Evolutionary conservation across 2,888 invertebrate genomes (phyloP).

Genomic region (Venusia cambrica): DNA sequence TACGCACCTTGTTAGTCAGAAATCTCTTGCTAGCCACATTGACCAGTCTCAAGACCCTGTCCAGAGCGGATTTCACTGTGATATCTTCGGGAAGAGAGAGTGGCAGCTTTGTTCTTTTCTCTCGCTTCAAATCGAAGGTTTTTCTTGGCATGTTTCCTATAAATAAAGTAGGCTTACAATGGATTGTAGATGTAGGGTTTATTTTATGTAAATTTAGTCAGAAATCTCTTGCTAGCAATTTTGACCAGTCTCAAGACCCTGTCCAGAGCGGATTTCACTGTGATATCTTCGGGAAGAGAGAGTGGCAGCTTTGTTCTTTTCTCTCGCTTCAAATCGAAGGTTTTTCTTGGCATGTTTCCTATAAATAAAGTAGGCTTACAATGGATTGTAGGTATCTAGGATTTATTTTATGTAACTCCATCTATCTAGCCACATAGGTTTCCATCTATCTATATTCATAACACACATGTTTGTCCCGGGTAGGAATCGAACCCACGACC

Average conservation of each 20-base stretch:
- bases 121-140: constrained; percentile 83
- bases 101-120: constrained; percentile 66
- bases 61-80: constrained; percentile 85
- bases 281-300: constrained; percentile 77
- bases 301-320: constrained; percentile 72
- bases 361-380: too few relatives aligned
- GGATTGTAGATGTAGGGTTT: too few relatives aligned
- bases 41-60: constrained; percentile 91
- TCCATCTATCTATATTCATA: too few relatives aligned
- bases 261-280: constrained; percentile 85
- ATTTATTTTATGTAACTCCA: too few relatives aligned
- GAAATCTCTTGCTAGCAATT: constrained; percentile 96
- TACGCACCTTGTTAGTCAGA: constrained; percentile 92
- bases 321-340: constrained; percentile 82
- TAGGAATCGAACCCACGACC: too few relatives aligned
- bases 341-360: constrained; percentile 80
- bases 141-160: constrained; percentile 78
- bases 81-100: constrained; percentile 79
- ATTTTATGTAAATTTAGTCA: too few relatives aligned
- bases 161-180: too few relatives aligned
- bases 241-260: constrained; percentile 93
- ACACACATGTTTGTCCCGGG: too few relatives aligned
- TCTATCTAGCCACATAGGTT: too few relatives aligned
- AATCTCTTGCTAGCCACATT: constrained; percentile 97
- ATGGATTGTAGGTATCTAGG: too few relatives aligned